Percentiles rank a stretch among this genome's conserved stretches.
phyloP scores from a whole-genome alignment of 2,113 vertebrate genomes.

The Lipophrys pholis region DNA sequence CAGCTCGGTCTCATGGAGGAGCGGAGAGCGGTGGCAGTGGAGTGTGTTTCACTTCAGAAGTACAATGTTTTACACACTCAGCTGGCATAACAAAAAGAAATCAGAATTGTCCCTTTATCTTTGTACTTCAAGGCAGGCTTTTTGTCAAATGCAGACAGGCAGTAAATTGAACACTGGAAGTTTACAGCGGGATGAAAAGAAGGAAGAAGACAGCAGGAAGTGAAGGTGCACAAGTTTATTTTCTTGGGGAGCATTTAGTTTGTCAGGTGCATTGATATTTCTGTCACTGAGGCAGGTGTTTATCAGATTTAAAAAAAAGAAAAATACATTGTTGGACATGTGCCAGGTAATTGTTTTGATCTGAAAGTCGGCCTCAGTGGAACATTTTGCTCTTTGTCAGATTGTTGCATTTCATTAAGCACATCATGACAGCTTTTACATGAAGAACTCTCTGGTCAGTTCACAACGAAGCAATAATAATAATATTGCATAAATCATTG shows the following conservation, averaged over 20 bases:
- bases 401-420: conserved; percentile 10
- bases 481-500: too few species aligned
- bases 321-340: background rate
- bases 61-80: conserved; percentile 48
- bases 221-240: conserved; percentile 16
- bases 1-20: background rate
- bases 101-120: conserved; percentile 53
- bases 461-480: too few species aligned
- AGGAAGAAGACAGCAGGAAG: conserved; percentile 14
- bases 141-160: conserved; percentile 60
- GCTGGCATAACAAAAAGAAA: conserved; percentile 31
- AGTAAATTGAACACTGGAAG: conserved; percentile 58
- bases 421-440: too few species aligned
- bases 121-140: conserved; percentile 33
- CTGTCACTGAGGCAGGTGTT: background rate
- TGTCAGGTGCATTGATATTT: conserved; percentile 4
- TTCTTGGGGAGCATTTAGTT: conserved; percentile 8
- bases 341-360: background rate
- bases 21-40: conserved; percentile 9
- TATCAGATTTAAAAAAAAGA: conserved; percentile 24
- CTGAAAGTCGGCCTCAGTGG: background rate
- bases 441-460: too few species aligned
- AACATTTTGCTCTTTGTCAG: conserved; percentile 7
- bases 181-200: conserved; percentile 8
- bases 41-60: conserved; percentile 46